Conservation (phyloP, 2,113 vertebrate species). For the Lycaon pictus region DNA sequence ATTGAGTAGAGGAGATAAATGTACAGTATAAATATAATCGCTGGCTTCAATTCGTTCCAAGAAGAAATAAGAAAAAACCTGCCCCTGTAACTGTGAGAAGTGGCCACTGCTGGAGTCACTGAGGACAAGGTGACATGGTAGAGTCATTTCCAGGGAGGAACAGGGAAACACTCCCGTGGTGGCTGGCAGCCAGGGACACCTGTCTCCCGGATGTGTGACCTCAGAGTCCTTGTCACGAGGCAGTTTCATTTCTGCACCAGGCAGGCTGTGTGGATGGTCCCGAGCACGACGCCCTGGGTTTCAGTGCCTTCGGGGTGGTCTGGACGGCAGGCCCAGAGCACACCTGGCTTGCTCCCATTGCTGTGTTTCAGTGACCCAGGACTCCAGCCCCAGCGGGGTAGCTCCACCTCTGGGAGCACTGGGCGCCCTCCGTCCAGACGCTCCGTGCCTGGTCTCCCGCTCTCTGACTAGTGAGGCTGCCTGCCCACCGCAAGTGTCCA, state of each 20-base stretch:
- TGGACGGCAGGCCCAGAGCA: rapidly evolving
- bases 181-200: neutral
- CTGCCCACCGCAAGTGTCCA: rapidly evolving
- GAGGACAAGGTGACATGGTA: rapidly evolving
- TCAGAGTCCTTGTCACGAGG: rapidly evolving
- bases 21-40: rapidly evolving
- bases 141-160: rapidly evolving
- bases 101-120: rapidly evolving
- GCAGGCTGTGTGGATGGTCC: rapidly evolving
- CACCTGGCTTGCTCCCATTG: rapidly evolving
- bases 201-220: rapidly evolving
- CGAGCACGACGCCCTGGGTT: neutral
- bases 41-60: neutral
- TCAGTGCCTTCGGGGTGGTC: neutral
- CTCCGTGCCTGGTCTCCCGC: rapidly evolving
- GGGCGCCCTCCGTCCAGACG: rapidly evolving
- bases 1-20: neutral
- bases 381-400: rapidly evolving
- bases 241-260: too few relatives aligned
- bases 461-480: rapidly evolving
- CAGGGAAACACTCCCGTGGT: rapidly evolving
- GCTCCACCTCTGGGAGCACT: neutral
- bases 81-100: neutral
- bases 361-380: rapidly evolving
- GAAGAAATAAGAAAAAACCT: neutral